Conservation (phyloP, 2,113 vertebrate species). For the Artemisiospiza belli region DNA sequence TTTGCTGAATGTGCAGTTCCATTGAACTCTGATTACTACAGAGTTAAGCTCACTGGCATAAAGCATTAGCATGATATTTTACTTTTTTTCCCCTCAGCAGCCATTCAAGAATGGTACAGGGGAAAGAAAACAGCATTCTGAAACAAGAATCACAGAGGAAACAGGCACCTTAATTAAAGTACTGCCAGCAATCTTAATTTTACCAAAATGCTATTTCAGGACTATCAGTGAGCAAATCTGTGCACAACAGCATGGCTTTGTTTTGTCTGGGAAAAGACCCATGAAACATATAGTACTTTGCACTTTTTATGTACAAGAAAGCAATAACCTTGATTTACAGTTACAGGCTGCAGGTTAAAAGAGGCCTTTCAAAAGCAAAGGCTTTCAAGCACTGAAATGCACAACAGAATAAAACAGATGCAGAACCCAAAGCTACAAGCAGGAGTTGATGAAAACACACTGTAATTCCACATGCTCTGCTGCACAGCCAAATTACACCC, state of each 20-base stretch:
- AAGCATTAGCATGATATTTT: neutral
- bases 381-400: neutral
- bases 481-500: constrained; percentile 37
- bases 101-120: neutral
- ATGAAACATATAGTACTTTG: neutral
- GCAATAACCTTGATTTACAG: neutral
- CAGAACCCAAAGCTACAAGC: constrained; percentile 58
- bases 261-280: neutral
- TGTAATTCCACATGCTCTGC: constrained; percentile 63
- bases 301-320: neutral
- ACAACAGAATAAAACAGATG: neutral
- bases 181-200: neutral
- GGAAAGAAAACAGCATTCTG: neutral
- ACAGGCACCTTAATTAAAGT: neutral
- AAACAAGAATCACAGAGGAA: neutral
- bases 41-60: neutral
- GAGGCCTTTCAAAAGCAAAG: neutral
- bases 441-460: constrained; percentile 66
- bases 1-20: constrained; percentile 45
- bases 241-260: neutral
- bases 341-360: neutral
- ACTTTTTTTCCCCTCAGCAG: fast-evolving
- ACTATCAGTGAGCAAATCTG: neutral
- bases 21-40: neutral
- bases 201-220: neutral